A percentile compares a stretch with the other conserved stretches of the same genome.
Evolutionary conservation across 2,888 invertebrate genomes (phyloP).

Genomic region (Chrysolina oricalcia): DNA sequence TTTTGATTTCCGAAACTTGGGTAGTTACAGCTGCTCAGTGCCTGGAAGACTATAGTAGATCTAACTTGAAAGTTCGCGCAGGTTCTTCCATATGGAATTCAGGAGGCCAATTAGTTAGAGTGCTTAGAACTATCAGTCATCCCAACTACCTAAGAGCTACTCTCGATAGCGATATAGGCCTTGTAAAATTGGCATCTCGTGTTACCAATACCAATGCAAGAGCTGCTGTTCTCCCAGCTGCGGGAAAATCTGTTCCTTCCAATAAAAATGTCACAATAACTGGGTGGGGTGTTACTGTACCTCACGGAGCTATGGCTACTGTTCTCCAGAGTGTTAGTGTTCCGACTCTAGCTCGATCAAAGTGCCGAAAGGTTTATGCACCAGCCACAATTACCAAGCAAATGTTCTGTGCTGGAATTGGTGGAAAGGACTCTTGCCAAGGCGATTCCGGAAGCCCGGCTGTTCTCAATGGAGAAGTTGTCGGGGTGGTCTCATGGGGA

Average conservation of each 20-base stretch:
- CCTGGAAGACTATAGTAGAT: neutral
- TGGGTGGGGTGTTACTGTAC: conserved; percentile 29
- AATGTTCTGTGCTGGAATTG: conserved; percentile 74
- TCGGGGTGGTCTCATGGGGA: conserved; percentile 62
- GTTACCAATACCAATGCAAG: conserved; percentile 9
- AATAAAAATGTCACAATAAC: conserved; percentile 33
- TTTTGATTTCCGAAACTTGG: conserved; percentile 31
- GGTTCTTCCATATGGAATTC: conserved; percentile 16
- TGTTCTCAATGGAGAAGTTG: conserved; percentile 48
- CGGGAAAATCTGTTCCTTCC: conserved; percentile 18
- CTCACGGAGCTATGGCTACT: neutral
- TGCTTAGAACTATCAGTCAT: conserved; percentile 35
- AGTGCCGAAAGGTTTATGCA: conserved; percentile 9
- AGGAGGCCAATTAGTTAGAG: conserved; percentile 41
- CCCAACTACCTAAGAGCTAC: conserved; percentile 31
- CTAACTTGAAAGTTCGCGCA: conserved; percentile 21
- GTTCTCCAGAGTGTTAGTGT: conserved; percentile 22
- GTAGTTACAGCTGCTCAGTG: conserved; percentile 34
- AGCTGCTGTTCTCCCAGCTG: conserved; percentile 24
- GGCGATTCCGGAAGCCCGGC: conserved; percentile 62
- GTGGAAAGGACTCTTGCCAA: conserved; percentile 68
- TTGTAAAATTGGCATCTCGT: conserved; percentile 33
- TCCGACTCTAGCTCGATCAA: conserved; percentile 1
- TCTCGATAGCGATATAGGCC: conserved; percentile 43
- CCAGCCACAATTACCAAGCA: conserved; percentile 54